phyloP scores from a whole-genome alignment of 92 coral and sea anemone species.

The Porites rus region DNA sequence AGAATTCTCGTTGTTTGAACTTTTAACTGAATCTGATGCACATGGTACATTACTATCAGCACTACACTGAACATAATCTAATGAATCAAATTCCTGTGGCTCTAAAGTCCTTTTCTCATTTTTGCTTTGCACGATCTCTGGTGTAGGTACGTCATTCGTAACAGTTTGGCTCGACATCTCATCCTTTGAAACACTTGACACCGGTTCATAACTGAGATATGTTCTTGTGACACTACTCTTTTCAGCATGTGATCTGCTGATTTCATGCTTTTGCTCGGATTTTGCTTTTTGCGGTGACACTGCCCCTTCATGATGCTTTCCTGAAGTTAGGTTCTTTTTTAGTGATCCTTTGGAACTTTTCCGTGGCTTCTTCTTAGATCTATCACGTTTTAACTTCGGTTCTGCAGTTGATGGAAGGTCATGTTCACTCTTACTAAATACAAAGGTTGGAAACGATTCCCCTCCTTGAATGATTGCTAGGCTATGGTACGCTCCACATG shows the following conservation, averaged over 20 bases:
- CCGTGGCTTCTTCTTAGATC: conserved; percentile 8
- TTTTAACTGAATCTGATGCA: neutral
- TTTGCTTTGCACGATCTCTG: conserved; percentile 1
- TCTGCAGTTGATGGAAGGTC: neutral
- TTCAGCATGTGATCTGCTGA: conserved; percentile 13
- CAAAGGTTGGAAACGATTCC: conserved; percentile 15
- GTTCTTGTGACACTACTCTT: conserved; percentile 53
- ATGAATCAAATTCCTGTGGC: neutral
- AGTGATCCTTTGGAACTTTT: conserved; percentile 14
- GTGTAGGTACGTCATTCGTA: neutral
- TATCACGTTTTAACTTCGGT: conserved; percentile 1
- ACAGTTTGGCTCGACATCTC: conserved; percentile 14
- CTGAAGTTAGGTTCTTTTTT: neutral
- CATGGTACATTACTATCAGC: neutral
- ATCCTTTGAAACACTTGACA: conserved; percentile 22
- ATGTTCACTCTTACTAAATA: conserved; percentile 27
- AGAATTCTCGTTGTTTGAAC: neutral
- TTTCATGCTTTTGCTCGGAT: neutral
- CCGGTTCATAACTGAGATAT: conserved; percentile 77
- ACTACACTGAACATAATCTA: neutral
- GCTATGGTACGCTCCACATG: conserved; percentile 94
- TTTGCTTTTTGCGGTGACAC: conserved; percentile 20
- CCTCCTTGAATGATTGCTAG: conserved; percentile 80
- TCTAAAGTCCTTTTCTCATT: neutral
- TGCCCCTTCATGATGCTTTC: conserved; percentile 1